Evolutionary conservation across 2,113 vertebrate species (phyloP), one percentile per base, ranked within the genome.

Genomic region (Macroglossus sobrinus): DNA sequence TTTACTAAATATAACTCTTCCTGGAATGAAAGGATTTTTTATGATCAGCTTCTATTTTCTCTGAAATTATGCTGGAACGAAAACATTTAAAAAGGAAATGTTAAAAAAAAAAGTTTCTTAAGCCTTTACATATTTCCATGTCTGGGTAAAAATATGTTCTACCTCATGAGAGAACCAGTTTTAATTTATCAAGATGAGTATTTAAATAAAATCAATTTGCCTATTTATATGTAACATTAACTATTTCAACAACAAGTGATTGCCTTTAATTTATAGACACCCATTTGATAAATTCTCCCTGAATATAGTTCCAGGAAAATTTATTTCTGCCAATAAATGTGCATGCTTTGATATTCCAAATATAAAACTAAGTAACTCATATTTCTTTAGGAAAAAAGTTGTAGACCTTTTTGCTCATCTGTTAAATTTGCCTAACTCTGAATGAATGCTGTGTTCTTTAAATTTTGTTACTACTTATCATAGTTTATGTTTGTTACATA

Each of bases 81-180:
- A 95, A 94, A 79, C 22, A 81, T 89, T 91, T 94, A 24, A 66
- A 93, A 94, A 89, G 57, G 43, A 94, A 97, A 94, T 85, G 63
- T 24, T 86, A 4, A 57, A 61, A 88, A 74, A 43, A 75, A 53
- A n/a, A 38, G 5, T 64, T 35, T 45, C 80, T 82, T 84, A 81
- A 84, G 16, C 18, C 57, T 97, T 94, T 72, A 71, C 63, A 7
- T 90, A 87, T 64, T 72, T 92, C 74, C 35, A 92, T 33, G 50
- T 55, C 40, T 84, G 84, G 5, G 15, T 72, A 86, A 84, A 95
- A 93, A 4, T 85, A 86, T 11, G 35, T 78, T 92, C 47, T 78
- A 78, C 8, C 2, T 15, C 18, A 50, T n/a, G n/a, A 40, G 63
- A 81, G 96, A 96, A 93, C 94, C 1, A 55, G 22, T 43, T 55